A percentile compares a stretch with the other conserved stretches of the same genome.
These are phyloP conservation scores for Steatocranus sp. DNA, from an alignment of 2,797 vertebrate species.

Conservation along the genomic window DNA sequence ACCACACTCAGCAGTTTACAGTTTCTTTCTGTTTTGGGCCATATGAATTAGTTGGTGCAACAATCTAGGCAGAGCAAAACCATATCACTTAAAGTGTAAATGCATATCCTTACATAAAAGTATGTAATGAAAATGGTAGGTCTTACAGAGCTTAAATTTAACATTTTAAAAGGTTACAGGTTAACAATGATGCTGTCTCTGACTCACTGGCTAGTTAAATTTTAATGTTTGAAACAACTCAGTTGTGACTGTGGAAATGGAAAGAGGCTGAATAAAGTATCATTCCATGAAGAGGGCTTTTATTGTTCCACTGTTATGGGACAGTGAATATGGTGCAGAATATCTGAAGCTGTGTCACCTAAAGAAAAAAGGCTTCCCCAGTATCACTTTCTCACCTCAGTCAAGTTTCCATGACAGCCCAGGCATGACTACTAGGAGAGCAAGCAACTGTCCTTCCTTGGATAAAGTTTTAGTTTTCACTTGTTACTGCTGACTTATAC, in stretches of 20 bases:
- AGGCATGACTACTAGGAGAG: background rate
- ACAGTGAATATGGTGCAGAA: background rate
- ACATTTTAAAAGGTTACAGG: background rate
- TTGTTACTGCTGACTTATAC: background rate
- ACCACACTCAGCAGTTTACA: background rate
- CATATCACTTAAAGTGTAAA: background rate
- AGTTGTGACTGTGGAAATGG: background rate
- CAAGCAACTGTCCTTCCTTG: background rate
- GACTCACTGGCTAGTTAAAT: background rate
- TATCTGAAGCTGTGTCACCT: background rate
- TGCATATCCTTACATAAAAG: background rate
- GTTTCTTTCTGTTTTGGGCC: rapidly evolving
- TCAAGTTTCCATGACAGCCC: background rate
- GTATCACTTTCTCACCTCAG: background rate
- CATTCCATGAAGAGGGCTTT: background rate
- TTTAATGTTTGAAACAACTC: background rate
- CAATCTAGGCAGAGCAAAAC: background rate
- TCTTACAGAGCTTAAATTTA: background rate
- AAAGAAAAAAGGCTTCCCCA: background rate
- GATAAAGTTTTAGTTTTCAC: background rate
- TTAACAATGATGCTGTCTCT: background rate
- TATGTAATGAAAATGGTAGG: background rate
- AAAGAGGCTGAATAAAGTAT: background rate
- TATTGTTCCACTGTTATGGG: background rate
- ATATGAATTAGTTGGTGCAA: background rate